Percentiles rank a stretch among this genome's conserved stretches.
Conservation (phyloP, 2,888 invertebrate genomes). For the Luffia ferchaultella region DNA sequence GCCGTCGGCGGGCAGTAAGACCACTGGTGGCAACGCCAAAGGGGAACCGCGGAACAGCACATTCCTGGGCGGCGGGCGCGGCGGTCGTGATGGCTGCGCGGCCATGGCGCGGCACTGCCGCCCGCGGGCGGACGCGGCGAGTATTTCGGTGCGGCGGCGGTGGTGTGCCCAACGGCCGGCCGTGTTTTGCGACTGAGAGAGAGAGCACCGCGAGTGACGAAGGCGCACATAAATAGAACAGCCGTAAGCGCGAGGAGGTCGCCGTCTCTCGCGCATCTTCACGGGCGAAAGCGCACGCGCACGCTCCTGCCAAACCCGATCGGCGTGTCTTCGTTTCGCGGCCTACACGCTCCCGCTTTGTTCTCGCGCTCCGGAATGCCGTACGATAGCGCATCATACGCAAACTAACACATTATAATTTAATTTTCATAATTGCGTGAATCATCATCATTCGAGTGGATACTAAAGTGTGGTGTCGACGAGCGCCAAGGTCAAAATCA, state of each 20-base stretch:
- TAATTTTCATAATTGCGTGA: no score
- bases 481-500: conserved; percentile 33
- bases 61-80: conserved; percentile 58
- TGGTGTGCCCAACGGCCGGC: conserved; percentile 59
- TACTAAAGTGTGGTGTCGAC: conserved; percentile 35
- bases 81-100: conserved; percentile 55
- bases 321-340: background rate
- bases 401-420: background rate
- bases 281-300: conserved; percentile 61
- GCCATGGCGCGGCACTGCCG: conserved; percentile 48
- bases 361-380: no score
- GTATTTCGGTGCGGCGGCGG: conserved; percentile 39
- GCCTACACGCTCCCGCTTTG: conserved; percentile 48
- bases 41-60: conserved; percentile 57
- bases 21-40: conserved; percentile 53
- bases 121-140: conserved; percentile 46
- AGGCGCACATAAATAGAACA: conserved; percentile 63
- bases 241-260: conserved; percentile 64
- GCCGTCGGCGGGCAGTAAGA: conserved; percentile 53
- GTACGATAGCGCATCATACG: no score
- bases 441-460: conserved; percentile 59
- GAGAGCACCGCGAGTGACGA: conserved; percentile 59
- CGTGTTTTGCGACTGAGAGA: conserved; percentile 62
- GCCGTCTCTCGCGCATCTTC: conserved; percentile 64
- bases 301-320: conserved; percentile 55